Evolutionary conservation across 1,140 invertebrate species (phyloP).

Genomic region (Orius insidiosus): DNA sequence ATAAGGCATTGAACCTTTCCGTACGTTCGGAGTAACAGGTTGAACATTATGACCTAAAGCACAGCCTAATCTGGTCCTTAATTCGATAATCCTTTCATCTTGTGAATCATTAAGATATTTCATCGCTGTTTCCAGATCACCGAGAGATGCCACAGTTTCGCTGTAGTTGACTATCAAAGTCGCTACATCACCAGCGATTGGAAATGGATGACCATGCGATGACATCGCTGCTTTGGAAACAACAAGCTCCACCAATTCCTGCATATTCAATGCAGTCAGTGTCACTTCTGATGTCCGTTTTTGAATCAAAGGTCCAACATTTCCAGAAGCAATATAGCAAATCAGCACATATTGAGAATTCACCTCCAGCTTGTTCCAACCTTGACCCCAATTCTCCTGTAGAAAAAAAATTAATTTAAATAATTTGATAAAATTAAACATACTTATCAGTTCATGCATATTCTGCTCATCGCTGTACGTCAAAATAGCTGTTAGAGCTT

Average conservation of each 20-base stretch:
- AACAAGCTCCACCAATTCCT: conserved; percentile 68
- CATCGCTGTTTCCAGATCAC: conserved; percentile 59
- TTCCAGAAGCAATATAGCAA: conserved; percentile 77
- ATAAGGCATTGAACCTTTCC: not conserved
- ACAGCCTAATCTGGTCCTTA: not conserved
- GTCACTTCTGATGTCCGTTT: conserved; percentile 27
- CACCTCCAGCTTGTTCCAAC: conserved; percentile 36
- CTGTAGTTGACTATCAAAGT: conserved; percentile 61
- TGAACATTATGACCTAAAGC: not conserved
- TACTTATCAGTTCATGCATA: conserved; percentile 46
- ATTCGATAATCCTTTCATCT: conserved; percentile 21
- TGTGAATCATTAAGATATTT: conserved; percentile 42
- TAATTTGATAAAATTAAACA: conserved; percentile 17
- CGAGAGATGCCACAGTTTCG: conserved; percentile 63
- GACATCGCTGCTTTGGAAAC: conserved; percentile 58
- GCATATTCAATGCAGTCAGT: conserved; percentile 25
- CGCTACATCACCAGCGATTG: conserved; percentile 46
- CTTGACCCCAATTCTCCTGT: conserved; percentile 42
- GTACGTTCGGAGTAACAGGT: not conserved
- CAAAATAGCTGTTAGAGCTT: conserved; percentile 64
- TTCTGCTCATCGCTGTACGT: conserved; percentile 54
- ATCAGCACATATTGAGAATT: conserved; percentile 42
- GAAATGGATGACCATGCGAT: conserved; percentile 39
- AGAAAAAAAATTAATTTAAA: conserved; percentile 17
- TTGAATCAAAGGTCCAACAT: conserved; percentile 48